Evolutionary conservation across 2,113 vertebrate species (phyloP), one percentile per base, ranked within the genome.

Genomic region (Chloropsis cyanopogon): DNA sequence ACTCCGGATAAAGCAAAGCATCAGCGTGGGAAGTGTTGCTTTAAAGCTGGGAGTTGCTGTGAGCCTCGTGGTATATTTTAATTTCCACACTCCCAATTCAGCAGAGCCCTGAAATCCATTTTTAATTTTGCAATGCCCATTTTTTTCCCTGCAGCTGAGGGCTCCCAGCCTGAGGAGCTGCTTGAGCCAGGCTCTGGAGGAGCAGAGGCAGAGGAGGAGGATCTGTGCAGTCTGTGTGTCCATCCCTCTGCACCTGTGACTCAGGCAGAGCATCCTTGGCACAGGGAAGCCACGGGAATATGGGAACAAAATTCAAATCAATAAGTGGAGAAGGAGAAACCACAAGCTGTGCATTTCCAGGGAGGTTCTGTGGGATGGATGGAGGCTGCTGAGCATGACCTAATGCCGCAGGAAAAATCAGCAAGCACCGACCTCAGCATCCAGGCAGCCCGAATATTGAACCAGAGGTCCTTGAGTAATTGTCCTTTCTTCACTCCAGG

Each of bases 391-490:
- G 97, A 70, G 95, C 95, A 66, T 98, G 97, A 98, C 97, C 97
- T 85, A 95, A 96, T 93, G 93, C 80, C 86, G 75, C 93, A 81
- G 93, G 93, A 91, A 81, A 93, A 92, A 93, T 92, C 86, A 96
- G 53, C 90, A 95, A 89, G 42, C 88, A 87, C 66, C 93, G 93
- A 96, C 88, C 95, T 92, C 96, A 94, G 94, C 96, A 90, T 97
- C 96, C 94, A 89, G 95, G 93, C 90, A 94, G 96, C 87, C 95
- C 88, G 96, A 97, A 97, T 98, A 98, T 97, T 98, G 97, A 98
- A 97, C 96, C 94, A 95, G 95, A 89, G 86, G 96, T 97, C 96
- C 85, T 97, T 95, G 96, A 96, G 90, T 97, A 97, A 97, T 97
- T 97, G 95, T 97, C 87, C 64, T 79, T 93, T 91, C 97, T 95